A percentile compares a stretch with the other conserved stretches of the same genome.
These are phyloP conservation scores for Lasioglossum vierecki DNA, from an alignment of 2,888 invertebrate genomes.

Conservation along the genomic window DNA sequence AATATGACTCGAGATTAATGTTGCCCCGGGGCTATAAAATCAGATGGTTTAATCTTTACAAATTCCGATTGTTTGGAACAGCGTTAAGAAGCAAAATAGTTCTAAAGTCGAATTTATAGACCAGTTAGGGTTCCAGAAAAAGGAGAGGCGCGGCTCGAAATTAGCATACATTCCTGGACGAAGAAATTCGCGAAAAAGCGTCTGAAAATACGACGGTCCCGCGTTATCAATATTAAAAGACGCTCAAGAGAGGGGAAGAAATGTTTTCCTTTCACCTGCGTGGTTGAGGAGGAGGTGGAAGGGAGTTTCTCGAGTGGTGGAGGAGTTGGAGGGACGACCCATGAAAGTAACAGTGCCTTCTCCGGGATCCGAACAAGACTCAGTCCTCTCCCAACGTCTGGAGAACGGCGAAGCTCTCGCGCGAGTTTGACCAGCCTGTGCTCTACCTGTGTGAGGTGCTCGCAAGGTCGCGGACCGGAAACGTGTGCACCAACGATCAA, in stretches of 20 bases:
- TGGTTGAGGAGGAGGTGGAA: constrained; percentile 28
- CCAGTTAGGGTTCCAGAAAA: not conserved
- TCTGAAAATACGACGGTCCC: not conserved
- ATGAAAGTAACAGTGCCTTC: constrained; percentile 83
- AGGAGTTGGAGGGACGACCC: constrained; percentile 71
- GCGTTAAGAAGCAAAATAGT: not conserved
- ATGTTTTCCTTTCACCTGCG: constrained; percentile 81
- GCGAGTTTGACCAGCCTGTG: constrained; percentile 17
- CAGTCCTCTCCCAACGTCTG: constrained; percentile 55
- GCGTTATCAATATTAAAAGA: constrained; percentile 34
- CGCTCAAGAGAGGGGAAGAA: constrained; percentile 66
- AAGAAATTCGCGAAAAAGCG: not conserved
- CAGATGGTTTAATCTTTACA: not conserved
- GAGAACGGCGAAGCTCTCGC: constrained; percentile 53
- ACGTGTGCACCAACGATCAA: constrained; percentile 37
- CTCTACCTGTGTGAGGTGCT: constrained; percentile 47
- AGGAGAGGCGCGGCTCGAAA: not conserved
- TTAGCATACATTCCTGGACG: constrained; percentile 33
- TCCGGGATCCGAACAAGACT: constrained; percentile 36
- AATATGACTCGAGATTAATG: not conserved
- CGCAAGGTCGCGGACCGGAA: constrained; percentile 66
- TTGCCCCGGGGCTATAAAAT: not conserved
- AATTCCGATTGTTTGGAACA: not conserved
- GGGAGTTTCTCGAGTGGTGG: constrained; percentile 71
- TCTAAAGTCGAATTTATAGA: not conserved